These are phyloP conservation scores for Sebastes goodei DNA, from an alignment of 2,797 vertebrate species.

Conservation along the genomic window DNA sequence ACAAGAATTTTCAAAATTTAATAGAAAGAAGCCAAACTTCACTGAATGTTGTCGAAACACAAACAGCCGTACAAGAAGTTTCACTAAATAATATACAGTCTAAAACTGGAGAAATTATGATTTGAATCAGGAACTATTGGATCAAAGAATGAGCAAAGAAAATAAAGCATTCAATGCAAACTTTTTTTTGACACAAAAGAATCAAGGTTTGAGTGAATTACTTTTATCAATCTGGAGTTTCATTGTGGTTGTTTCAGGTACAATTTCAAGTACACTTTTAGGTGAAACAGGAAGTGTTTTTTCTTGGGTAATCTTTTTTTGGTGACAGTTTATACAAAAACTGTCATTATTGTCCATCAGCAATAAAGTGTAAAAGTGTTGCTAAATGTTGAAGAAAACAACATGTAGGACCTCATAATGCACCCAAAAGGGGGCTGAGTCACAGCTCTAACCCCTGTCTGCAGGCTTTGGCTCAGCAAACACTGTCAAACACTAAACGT, in stretches of 20 bases:
- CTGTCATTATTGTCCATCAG: neutral
- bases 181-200: too few relatives aligned
- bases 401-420: slow-evolving; percentile 16
- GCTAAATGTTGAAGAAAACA: neutral
- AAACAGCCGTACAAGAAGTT: too few relatives aligned
- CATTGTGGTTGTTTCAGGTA: neutral
- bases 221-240: neutral
- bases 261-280: neutral
- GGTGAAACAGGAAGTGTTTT: neutral
- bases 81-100: too few relatives aligned
- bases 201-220: neutral
- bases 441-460: slow-evolving; percentile 40
- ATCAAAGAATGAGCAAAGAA: neutral
- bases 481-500: slow-evolving; percentile 78
- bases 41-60: too few relatives aligned
- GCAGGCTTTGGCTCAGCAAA: slow-evolving; percentile 47
- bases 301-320: neutral
- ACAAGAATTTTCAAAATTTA: too few relatives aligned
- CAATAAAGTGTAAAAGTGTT: neutral
- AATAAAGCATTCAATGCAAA: neutral
- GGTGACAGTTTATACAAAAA: neutral
- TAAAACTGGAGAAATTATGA: too few relatives aligned
- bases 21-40: too few relatives aligned
- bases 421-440: slow-evolving; percentile 44
- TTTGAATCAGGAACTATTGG: neutral